phyloP scores from a whole-genome alignment of 2,888 invertebrate genomes.

The Pollenia labialis region DNA sequence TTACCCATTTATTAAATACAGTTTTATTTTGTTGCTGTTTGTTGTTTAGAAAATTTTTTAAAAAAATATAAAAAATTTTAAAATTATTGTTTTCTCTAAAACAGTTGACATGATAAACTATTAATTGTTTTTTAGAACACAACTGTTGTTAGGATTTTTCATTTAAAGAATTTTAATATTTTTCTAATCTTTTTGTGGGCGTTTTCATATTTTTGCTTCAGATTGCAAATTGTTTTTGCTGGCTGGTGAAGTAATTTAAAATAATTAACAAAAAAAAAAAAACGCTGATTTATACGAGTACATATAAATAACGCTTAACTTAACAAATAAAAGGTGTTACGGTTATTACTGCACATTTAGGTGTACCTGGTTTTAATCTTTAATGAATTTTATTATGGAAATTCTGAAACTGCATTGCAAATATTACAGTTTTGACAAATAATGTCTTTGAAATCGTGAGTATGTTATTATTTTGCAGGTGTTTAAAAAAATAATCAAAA shows the following conservation, averaged over 20 bases:
- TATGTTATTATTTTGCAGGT: conserved; percentile 61
- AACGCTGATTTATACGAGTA: background rate
- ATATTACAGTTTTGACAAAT: conserved; percentile 37
- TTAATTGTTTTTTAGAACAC: conserved; percentile 45
- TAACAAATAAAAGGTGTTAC: conserved; percentile 58
- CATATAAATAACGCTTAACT: conserved; percentile 40
- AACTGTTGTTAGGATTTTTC: conserved; percentile 1
- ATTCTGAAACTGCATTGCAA: conserved; percentile 24
- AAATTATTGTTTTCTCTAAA: conserved; percentile 59
- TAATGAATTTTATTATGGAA: conserved; percentile 21
- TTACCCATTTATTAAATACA: conserved; percentile 46
- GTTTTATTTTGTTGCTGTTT: background rate
- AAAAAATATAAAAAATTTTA: conserved; percentile 33
- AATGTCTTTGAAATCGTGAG: conserved; percentile 35
- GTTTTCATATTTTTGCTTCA: conserved; percentile 46
- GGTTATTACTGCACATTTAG: background rate
- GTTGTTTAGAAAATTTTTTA: background rate
- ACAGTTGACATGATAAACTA: conserved; percentile 63
- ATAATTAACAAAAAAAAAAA: conserved; percentile 42
- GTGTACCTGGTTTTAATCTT: conserved; percentile 20
- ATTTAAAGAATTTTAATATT: conserved; percentile 43
- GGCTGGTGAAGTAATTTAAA: conserved; percentile 46
- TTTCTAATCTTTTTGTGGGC: conserved; percentile 59
- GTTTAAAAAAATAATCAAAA: conserved; percentile 31
- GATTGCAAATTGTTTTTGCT: conserved; percentile 15